phyloP scores from a whole-genome alignment of 2,888 invertebrate genomes.

The Leucania comma region DNA sequence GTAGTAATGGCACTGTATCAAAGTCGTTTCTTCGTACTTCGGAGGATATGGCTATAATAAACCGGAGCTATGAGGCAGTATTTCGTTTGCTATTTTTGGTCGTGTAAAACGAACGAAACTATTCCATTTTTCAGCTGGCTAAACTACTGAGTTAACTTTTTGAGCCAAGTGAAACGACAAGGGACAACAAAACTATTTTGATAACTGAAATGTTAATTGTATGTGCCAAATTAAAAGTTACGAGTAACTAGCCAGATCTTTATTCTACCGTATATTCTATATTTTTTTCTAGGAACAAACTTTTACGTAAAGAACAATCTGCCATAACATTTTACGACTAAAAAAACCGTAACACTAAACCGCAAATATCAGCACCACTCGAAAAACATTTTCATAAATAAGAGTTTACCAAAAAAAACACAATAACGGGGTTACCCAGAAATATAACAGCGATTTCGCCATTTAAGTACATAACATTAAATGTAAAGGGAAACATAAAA shows the following conservation, averaged over 20 bases:
- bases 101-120: too few relatives aligned
- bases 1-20: background rate
- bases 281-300: background rate
- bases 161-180: too few relatives aligned
- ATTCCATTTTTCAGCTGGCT: too few relatives aligned
- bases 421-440: slow-evolving; percentile 52
- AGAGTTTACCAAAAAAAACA: slow-evolving; percentile 34
- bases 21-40: slow-evolving; percentile 1
- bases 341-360: slow-evolving; percentile 18
- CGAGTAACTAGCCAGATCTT: too few relatives aligned
- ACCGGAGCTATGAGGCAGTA: background rate
- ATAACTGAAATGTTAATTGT: background rate
- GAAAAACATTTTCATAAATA: slow-evolving; percentile 45
- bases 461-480: slow-evolving; percentile 69
- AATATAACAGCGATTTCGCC: slow-evolving; percentile 60
- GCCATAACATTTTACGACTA: slow-evolving; percentile 18
- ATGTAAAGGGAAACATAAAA: slow-evolving; percentile 72
- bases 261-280: background rate
- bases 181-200: too few relatives aligned
- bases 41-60: background rate
- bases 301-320: slow-evolving; percentile 11
- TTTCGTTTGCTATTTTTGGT: background rate
- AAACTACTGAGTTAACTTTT: too few relatives aligned
- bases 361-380: slow-evolving; percentile 30
- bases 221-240: too few relatives aligned